Evolutionary conservation across 2,797 vertebrate species (phyloP).

Genomic region (Luscinia luscinia): DNA sequence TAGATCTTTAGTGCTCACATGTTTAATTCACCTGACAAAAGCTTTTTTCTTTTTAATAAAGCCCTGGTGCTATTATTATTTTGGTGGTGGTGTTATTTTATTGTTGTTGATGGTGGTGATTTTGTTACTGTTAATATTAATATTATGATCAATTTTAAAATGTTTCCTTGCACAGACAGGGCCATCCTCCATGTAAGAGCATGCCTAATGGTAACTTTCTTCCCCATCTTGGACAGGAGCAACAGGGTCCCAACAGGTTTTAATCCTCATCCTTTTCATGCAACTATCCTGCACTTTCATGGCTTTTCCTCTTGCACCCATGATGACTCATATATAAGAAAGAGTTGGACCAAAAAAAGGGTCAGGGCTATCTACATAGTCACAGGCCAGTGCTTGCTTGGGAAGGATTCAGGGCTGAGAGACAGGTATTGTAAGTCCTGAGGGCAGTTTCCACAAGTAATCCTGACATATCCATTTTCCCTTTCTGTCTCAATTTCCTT

Average conservation of each 20-base stretch:
- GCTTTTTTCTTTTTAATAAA: not conserved
- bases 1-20: constrained; percentile 41
- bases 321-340: not conserved
- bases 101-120: fast-evolving
- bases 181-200: not conserved
- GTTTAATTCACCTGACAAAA: constrained; percentile 33
- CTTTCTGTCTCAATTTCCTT: not conserved
- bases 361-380: not conserved
- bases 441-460: not conserved
- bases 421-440: not conserved
- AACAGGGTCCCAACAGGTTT: not conserved
- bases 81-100: not conserved
- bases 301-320: not conserved
- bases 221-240: not conserved
- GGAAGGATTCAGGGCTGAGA: not conserved
- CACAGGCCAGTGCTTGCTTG: fast-evolving
- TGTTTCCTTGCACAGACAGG: not conserved
- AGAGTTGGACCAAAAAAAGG: not conserved
- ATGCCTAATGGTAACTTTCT: not conserved
- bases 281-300: not conserved
- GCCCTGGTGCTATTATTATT: not conserved
- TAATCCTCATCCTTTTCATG: not conserved
- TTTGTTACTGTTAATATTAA: not conserved
- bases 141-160: not conserved
- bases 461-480: not conserved